Base-by-base conservation (phyloP, 2,113 vertebrate species). In the Otus sunia region DNA sequence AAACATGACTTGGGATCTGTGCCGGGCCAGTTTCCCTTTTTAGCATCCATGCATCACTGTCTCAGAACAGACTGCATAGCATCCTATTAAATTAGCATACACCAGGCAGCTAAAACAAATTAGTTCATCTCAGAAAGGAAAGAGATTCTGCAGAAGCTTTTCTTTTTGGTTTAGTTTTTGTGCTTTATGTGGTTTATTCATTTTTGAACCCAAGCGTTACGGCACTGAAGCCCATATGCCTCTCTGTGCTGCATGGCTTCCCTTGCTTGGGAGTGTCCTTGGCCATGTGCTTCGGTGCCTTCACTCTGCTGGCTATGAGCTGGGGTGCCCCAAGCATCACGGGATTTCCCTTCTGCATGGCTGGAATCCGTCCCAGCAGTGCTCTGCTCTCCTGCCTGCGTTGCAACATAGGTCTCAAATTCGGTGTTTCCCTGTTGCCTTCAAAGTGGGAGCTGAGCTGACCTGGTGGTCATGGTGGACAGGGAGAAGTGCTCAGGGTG, bases 31-130 rank as follows among this genome's bases (percentile, higher is more conserved):
- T 73, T 96, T 97, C 93, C 60, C 82, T 86, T 97, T 94, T 92
- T 91, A 97, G 92, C 58, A 90, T 72, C 81, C 63, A 91, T 95
- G 91, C 85, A 94, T 95, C 94, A 78, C 78, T 95, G 91, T 94
- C 92, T 95, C 58, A 62, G 80, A 89, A 36, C 72, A 96, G 92
- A 49, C 92, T 91, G 72, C 80, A 56, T 79, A 50, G 64, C 88
- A 90, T 95, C 94, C 80, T 90, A 79, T 92, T 92, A 78, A 92
- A 96, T 90, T 95, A 90, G 80, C 66, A 92, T 87, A 76, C 58
- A 85, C 36, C 79, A 96, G 86, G 45, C 87, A 95, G 84, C 80
- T 94, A 62, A 88, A 82, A 94, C 66, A 85, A 91, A 91, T 95
- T 41, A 62, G 23, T 86, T 79, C 69, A 55, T 82, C 50, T 91